A percentile compares a stretch with the other conserved stretches of the same genome.
Evolutionary conservation across 1,140 invertebrate species (phyloP).

Genomic region (Leptonema lineaticorne): DNA sequence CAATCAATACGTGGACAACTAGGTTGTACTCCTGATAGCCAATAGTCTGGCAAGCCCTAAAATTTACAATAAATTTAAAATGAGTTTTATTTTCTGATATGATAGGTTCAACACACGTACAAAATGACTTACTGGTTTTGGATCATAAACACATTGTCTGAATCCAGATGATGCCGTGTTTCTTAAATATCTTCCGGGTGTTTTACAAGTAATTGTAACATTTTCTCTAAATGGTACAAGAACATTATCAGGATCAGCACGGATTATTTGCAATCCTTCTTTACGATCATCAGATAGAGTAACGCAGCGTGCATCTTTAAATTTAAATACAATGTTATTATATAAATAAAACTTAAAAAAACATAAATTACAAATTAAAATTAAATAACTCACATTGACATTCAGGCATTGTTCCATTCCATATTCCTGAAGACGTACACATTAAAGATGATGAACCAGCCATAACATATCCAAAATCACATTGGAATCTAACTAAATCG

Average conservation of each 20-base stretch:
- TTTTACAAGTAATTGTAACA: slow-evolving; percentile 80
- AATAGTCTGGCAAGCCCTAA: slow-evolving; percentile 83
- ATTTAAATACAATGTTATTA: slow-evolving; percentile 30
- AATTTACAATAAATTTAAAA: slow-evolving; percentile 38
- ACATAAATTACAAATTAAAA: slow-evolving; percentile 6
- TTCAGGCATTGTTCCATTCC: slow-evolving; percentile 91
- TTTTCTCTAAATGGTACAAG: slow-evolving; percentile 87
- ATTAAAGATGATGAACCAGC: slow-evolving; percentile 78
- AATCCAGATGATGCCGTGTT: slow-evolving; percentile 80
- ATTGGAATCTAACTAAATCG: slow-evolving; percentile 88
- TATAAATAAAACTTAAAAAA: too few species aligned
- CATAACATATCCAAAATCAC: slow-evolving; percentile 93
- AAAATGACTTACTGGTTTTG: slow-evolving; percentile 67
- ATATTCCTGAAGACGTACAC: slow-evolving; percentile 86
- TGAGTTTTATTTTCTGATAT: slow-evolving; percentile 22
- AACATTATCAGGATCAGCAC: slow-evolving; percentile 75
- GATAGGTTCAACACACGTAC: slow-evolving; percentile 8
- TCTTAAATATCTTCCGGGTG: slow-evolving; percentile 73
- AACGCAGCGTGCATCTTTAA: slow-evolving; percentile 83
- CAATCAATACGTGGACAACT: slow-evolving; percentile 86
- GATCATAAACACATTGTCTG: slow-evolving; percentile 94
- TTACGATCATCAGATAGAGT: slow-evolving; percentile 85
- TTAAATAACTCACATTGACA: slow-evolving; percentile 76
- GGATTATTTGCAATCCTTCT: slow-evolving; percentile 76
- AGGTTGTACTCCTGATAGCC: slow-evolving; percentile 84